Evolutionary conservation across 2,113 vertebrate genomes (phyloP).

Genomic region (Scomber scombrus): DNA sequence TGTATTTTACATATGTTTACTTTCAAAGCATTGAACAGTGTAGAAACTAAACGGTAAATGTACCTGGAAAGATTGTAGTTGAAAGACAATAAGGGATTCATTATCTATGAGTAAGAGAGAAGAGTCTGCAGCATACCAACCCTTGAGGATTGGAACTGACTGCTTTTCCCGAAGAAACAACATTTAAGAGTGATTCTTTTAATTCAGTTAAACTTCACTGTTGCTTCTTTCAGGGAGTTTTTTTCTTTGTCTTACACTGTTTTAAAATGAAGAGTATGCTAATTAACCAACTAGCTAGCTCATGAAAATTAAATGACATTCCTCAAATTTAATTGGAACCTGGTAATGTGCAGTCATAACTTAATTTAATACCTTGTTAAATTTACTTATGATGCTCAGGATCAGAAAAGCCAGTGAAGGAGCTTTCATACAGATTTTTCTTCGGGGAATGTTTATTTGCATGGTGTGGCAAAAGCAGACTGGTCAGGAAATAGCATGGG

Average conservation of each 20-base stretch:
- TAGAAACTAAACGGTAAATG: not conserved
- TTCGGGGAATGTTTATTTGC: too few species aligned
- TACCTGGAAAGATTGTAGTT: slow-evolving; percentile 18
- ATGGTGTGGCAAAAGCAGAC: too few species aligned
- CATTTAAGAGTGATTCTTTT: slow-evolving; percentile 7
- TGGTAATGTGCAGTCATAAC: not conserved
- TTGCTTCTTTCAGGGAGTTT: not conserved
- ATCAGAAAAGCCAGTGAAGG: slow-evolving; percentile 1
- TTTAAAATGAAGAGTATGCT: not conserved
- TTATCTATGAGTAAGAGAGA: slow-evolving; percentile 20
- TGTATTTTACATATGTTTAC: too few species aligned
- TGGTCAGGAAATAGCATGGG: too few species aligned
- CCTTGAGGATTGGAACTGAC: slow-evolving; percentile 3
- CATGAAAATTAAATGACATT: not conserved
- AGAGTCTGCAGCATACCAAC: not conserved
- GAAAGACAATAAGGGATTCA: slow-evolving; percentile 25
- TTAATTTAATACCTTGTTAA: not conserved
- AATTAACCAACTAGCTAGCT: not conserved
- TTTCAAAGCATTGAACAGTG: not conserved
- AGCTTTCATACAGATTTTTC: too few species aligned
- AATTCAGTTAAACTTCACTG: not conserved
- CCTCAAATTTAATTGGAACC: not conserved
- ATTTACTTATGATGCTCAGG: not conserved
- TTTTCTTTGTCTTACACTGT: too few species aligned
- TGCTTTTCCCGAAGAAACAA: not conserved